Base-by-base conservation (phyloP, 1,140 invertebrate species). In the Caenorhabditis remanei region DNA sequence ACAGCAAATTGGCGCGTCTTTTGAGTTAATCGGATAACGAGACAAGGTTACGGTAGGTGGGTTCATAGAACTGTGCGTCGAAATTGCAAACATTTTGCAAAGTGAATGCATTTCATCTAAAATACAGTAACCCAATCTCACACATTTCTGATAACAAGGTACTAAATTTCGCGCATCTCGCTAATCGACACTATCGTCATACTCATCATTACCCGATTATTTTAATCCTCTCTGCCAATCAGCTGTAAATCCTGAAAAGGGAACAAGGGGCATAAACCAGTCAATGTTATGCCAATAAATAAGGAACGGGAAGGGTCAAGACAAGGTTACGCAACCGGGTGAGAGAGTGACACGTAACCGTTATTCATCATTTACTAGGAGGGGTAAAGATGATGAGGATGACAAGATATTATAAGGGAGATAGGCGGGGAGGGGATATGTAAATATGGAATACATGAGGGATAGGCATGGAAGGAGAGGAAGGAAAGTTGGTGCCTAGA, bases 1-100 rank as follows among this genome's bases (percentile, higher is more conserved):
- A 79, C 71, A 50, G 16, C 71, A 79, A 79, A 79, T 79, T 79
- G 71, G 71, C 71, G 71, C 71, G 53, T 79, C 71, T 71, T 71
- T 71, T 71, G 40, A 71, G 32, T 71, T 71, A 71, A 71, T 71
- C 41, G 65, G 65, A 19, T 71, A 41, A 19, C 13, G 19, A 71
- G 13, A 43, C 2, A 19, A 24, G 32, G 41, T 11, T 43, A 43
- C 40, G 40, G 40, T 71, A 71, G 65, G 6, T 71, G 41, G 2
- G 21, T 32, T 32, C 32, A 32, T 32, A 2, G 32, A 32, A 32
- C 32, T 32, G 32, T n/a, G n/a, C n/a, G n/a, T n/a, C n/a, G n/a
- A n/a, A n/a, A n/a, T n/a, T n/a, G n/a, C n/a, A n/a, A n/a, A n/a
- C n/a, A n/a, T n/a, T n/a, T n/a, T n/a, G n/a, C n/a, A n/a, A n/a